Evolutionary conservation across 2,888 invertebrate genomes (phyloP).

Genomic region (Lithodes maja): DNA sequence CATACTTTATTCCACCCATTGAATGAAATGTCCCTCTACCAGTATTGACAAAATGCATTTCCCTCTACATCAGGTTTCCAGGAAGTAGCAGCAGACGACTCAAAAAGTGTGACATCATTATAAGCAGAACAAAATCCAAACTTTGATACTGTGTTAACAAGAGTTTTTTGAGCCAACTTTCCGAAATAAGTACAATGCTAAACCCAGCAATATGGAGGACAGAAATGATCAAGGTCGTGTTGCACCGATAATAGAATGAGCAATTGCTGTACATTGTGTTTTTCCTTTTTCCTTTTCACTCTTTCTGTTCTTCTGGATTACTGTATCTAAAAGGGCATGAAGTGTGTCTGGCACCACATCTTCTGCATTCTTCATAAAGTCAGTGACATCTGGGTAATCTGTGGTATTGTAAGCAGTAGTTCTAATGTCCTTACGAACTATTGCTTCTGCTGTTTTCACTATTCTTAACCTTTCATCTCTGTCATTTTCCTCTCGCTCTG

Average conservation of each 20-base stretch:
- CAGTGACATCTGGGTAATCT: constrained; percentile 73
- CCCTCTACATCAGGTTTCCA: constrained; percentile 35
- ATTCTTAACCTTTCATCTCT: constrained; percentile 70
- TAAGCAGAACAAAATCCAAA: constrained; percentile 13
- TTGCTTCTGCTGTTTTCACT: constrained; percentile 71
- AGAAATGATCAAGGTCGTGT: constrained; percentile 72
- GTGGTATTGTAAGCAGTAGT: constrained; percentile 73
- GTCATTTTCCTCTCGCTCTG: background rate
- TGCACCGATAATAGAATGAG: constrained; percentile 73
- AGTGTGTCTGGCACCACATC: constrained; percentile 72
- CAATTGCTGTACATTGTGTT: constrained; percentile 73
- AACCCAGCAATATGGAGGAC: constrained; percentile 56
- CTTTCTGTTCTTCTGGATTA: constrained; percentile 73
- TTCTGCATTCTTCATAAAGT: constrained; percentile 72
- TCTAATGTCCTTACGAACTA: constrained; percentile 68
- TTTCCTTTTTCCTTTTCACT: constrained; percentile 72
- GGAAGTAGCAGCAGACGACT: constrained; percentile 30
- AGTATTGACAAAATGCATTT: constrained; percentile 32
- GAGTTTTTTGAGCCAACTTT: constrained; percentile 20
- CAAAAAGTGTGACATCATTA: background rate
- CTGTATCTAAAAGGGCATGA: constrained; percentile 72
- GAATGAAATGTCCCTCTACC: constrained; percentile 34
- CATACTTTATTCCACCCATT: constrained; percentile 35
- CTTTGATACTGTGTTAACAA: constrained; percentile 19
- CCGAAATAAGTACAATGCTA: constrained; percentile 37